Conservation (phyloP, 2,888 invertebrate genomes). For the Epinotia nisella region DNA sequence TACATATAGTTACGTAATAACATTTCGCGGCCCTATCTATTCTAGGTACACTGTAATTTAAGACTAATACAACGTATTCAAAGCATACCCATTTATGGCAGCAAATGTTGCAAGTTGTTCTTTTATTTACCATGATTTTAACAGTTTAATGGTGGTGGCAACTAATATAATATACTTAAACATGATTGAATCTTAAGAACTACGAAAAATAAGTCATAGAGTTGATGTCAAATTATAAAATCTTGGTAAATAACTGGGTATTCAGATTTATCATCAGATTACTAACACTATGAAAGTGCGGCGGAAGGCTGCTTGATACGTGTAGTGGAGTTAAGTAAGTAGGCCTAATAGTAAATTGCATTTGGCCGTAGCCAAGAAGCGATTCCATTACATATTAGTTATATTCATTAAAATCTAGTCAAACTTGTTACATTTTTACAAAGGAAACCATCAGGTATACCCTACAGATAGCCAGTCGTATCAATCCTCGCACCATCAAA, state of each 20-base stretch:
- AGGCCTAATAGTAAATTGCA: not conserved
- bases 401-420: not conserved
- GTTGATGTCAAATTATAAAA: not conserved
- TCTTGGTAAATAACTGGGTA: not conserved
- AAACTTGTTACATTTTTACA: not conserved
- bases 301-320: not conserved
- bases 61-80: too few species aligned
- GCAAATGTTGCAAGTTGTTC: too few species aligned
- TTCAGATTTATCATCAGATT: not conserved
- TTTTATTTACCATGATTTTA: too few species aligned
- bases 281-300: not conserved
- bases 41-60: too few species aligned
- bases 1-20: too few species aligned
- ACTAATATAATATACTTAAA: not conserved
- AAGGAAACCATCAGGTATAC: not conserved
- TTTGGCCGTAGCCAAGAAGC: not conserved
- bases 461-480: slow-evolving; percentile 15
- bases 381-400: not conserved
- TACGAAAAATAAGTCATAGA: not conserved
- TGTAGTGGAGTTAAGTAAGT: not conserved
- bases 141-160: too few species aligned
- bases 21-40: too few species aligned
- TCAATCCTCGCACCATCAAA: not conserved
- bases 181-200: not conserved
- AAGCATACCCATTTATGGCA: too few species aligned